A percentile compares a stretch with the other conserved stretches of the same genome.
Conservation (phyloP, 2,797 vertebrate genomes). For the Gambusia yucatana region DNA sequence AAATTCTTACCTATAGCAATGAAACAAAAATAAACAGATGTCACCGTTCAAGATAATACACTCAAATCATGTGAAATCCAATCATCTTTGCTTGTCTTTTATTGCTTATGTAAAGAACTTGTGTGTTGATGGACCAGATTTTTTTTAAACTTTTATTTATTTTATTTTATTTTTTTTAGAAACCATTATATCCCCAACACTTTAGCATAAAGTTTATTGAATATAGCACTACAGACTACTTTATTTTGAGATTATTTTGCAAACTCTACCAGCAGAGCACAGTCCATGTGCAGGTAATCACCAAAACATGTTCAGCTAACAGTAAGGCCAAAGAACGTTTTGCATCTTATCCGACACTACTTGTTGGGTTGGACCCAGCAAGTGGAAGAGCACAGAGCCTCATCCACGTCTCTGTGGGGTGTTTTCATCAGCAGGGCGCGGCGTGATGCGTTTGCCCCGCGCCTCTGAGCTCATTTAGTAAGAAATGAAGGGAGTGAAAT, state of each 20-base stretch:
- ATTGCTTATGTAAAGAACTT: conserved; percentile 2
- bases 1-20: conserved; percentile 21
- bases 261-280: conserved; percentile 8
- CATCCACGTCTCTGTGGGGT: not conserved
- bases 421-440: conserved; percentile 1
- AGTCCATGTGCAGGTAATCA: conserved; percentile 25
- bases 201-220: not conserved
- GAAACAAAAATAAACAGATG: not conserved
- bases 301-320: conserved; percentile 34
- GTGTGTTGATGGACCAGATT: conserved; percentile 11
- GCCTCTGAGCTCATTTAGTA: conserved; percentile 4
- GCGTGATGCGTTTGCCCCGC: not conserved
- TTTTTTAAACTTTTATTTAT: not conserved
- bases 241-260: not conserved
- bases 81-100: conserved; percentile 6
- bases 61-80: not conserved
- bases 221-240: not conserved
- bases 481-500: not conserved
- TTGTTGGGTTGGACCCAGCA: not conserved
- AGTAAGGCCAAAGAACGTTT: conserved; percentile 14
- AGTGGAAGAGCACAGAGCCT: not conserved
- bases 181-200: not conserved
- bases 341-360: not conserved
- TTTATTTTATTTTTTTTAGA: not conserved
- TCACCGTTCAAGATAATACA: not conserved